Evolutionary conservation across 1,140 invertebrate species (phyloP).

Genomic region (Cheumatopsyche charites): DNA sequence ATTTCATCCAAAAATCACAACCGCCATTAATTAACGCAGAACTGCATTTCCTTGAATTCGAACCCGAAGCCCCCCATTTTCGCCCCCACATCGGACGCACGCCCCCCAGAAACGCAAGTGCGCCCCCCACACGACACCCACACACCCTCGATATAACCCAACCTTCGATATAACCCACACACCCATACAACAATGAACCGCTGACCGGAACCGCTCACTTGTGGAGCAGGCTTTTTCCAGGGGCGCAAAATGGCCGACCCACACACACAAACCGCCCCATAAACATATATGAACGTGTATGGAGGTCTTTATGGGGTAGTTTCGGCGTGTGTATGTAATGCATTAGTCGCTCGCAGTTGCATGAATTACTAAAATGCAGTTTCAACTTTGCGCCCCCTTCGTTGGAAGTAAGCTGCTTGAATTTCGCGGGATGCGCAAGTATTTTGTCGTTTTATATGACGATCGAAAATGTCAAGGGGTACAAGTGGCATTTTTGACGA

Average conservation of each 20-base stretch:
- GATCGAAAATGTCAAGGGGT: too few species aligned
- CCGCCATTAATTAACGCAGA: too few species aligned
- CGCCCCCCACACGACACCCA: neutral
- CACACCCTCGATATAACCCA: neutral
- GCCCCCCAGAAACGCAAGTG: neutral
- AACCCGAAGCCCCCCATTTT: too few species aligned
- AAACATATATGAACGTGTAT: neutral
- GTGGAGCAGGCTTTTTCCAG: neutral
- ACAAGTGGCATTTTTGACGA: too few species aligned
- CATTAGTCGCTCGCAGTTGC: constrained; percentile 43
- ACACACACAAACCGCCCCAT: constrained; percentile 2
- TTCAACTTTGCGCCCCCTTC: constrained; percentile 39
- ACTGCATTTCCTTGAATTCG: too few species aligned
- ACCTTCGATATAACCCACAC: neutral
- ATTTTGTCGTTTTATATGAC: too few species aligned
- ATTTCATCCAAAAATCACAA: too few species aligned
- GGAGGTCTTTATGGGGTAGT: neutral
- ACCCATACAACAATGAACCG: neutral
- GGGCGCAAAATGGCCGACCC: constrained; percentile 12
- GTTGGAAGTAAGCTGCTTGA: constrained; percentile 40
- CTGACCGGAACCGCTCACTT: constrained; percentile 25
- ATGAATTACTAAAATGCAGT: constrained; percentile 45
- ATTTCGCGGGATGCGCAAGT: constrained; percentile 28
- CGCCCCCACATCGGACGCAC: too few species aligned
- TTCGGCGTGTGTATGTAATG: constrained; percentile 13